Evolutionary conservation across 2,797 vertebrate genomes (phyloP).

Genomic region (Eremophila alpestris): DNA sequence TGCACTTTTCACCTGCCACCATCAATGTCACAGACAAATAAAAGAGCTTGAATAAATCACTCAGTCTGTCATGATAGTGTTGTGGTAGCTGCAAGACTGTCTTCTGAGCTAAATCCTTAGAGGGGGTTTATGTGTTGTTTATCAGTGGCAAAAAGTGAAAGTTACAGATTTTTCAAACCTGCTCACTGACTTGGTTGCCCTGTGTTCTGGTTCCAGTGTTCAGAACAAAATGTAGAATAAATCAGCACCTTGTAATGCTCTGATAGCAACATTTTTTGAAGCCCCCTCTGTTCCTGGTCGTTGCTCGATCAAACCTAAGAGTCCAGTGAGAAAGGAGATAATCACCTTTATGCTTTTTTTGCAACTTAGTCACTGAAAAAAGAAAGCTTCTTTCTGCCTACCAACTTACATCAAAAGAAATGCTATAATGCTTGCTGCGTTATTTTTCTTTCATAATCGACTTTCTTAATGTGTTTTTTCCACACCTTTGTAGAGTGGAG

Average conservation of each 20-base stretch:
- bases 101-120: not conserved
- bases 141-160: not conserved
- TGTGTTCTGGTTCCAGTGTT: not conserved
- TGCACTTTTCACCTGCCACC: not conserved
- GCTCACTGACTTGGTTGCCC: not conserved
- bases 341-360: not conserved
- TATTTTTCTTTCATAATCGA: not conserved
- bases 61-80: not conserved
- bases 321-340: not conserved
- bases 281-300: fast-evolving
- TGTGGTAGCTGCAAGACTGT: not conserved
- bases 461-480: not conserved
- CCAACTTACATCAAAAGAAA: not conserved
- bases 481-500: not conserved
- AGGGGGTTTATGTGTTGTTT: not conserved
- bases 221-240: not conserved
- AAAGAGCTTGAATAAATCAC: not conserved
- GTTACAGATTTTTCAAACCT: not conserved
- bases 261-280: not conserved
- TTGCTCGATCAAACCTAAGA: not conserved
- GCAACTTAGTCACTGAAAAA: not conserved
- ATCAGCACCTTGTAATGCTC: not conserved
- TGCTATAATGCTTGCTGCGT: not conserved
- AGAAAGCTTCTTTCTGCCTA: not conserved
- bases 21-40: not conserved